phyloP scores from a whole-genome alignment of 2,113 vertebrate species.

The Synchiropus splendidus region DNA sequence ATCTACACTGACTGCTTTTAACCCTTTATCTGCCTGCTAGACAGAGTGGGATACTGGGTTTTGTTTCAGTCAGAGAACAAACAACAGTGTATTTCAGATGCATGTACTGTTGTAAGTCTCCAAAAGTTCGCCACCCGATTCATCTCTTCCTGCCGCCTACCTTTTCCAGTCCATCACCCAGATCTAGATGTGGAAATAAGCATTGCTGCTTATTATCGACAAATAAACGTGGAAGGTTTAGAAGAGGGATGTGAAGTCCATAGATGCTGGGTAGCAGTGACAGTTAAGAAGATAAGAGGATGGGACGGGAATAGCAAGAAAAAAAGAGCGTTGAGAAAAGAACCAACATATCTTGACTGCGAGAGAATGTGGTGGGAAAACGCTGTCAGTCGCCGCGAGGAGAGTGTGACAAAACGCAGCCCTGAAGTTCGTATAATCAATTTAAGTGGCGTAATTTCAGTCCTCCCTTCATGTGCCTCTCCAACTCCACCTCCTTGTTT shows the following conservation, averaged over 20 bases:
- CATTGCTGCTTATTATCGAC: neutral
- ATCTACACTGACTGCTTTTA: no score
- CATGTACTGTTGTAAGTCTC: no score
- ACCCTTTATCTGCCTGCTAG: no score
- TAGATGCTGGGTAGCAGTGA: constrained; percentile 26
- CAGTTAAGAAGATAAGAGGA: constrained; percentile 32
- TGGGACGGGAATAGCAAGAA: constrained; percentile 14
- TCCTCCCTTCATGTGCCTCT: constrained; percentile 27
- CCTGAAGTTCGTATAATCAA: constrained; percentile 42
- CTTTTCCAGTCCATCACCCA: no score
- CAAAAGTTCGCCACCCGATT: no score
- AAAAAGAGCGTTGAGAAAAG: constrained; percentile 14
- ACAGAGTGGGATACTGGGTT: no score
- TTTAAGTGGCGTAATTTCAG: constrained; percentile 38
- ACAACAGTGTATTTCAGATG: no score
- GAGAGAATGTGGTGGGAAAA: constrained; percentile 8
- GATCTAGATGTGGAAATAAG: no score
- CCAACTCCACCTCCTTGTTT: constrained; percentile 24
- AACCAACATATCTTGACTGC: constrained; percentile 10
- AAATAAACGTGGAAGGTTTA: no score
- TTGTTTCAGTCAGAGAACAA: no score
- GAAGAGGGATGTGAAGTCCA: constrained; percentile 9
- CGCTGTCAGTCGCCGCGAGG: constrained; percentile 12
- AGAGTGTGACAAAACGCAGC: constrained; percentile 34
- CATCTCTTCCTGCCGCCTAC: no score